Evolutionary conservation across 2,113 vertebrate species (phyloP), one percentile per base, ranked within the genome.

Genomic region (Festucalex cinctus): DNA sequence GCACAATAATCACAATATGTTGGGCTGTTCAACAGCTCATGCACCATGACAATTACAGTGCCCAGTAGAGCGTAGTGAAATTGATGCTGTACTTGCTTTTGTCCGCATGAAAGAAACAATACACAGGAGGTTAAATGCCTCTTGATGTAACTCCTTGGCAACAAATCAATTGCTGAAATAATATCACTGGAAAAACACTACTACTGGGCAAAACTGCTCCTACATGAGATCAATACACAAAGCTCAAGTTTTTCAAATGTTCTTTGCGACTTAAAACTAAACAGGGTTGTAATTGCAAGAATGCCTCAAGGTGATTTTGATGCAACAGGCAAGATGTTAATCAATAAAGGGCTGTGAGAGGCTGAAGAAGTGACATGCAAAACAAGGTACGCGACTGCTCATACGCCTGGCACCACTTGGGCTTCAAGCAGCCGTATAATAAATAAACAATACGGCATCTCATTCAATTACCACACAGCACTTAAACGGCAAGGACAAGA

Each of bases 401-500:
- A 83, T 75, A 53, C 22, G 41, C 73, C 54, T 51, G 70, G 69
- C 70, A 79, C 71, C 69, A 56, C 70, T 70, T 68, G 58, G 73
- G 69, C 71, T 81, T 80, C 61, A 77, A 69, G 69, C 79, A 73
- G 56, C 53, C 67, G 74, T 64, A 76, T 75, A 72, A 86, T 86
- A 86, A 88, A 88, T 87, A 90, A 86, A 88, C 81, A 87, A 85
- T 60, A 83, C 74, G 79, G 78, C 71, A 71, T 81, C 83, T 84
- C 76, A 83, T 85, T 89, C 86, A 82, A 78, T 87, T 83, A 85
- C 74, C 80, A 66, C 72, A 73, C 69, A 74, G 81, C 79, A 84
- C 86, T 87, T 88, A 88, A 88, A 85, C 20, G 79, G 81, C 77
- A 79, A 83, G 82, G 81, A 88, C 85, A 87, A 85, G 87, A 80